phyloP scores from a whole-genome alignment of 2,888 invertebrate species.

The Xestia c-nigrum region DNA sequence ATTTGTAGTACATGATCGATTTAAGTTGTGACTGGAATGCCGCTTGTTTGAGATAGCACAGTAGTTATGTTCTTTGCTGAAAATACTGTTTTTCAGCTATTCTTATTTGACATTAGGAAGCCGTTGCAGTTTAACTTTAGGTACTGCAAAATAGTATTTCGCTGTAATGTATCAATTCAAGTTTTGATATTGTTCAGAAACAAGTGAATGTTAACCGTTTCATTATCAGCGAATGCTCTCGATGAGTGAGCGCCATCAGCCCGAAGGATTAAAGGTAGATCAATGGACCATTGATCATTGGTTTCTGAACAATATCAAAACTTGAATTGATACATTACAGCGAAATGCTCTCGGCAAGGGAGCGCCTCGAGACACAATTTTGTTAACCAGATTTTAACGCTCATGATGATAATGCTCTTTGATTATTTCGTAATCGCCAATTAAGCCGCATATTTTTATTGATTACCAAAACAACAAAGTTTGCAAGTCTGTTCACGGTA shows the following conservation, averaged over 20 bases:
- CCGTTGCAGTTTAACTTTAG: background rate
- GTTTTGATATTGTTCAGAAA: too few species aligned
- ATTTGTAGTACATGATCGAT: slow-evolving; percentile 35
- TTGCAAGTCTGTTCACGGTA: background rate
- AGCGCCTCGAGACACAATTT: background rate
- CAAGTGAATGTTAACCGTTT: background rate
- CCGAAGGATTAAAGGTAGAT: background rate
- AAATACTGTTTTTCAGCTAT: background rate
- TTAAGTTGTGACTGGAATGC: background rate
- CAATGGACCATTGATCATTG: background rate
- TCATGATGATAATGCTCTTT: background rate
- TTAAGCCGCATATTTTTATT: background rate
- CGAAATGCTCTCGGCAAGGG: background rate
- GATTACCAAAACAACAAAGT: background rate
- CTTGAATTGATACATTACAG: background rate
- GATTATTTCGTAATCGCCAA: background rate
- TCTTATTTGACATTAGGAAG: background rate
- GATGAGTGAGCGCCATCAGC: background rate
- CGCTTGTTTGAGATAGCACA: background rate
- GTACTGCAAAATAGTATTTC: too few species aligned
- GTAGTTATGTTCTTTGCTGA: background rate
- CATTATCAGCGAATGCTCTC: background rate
- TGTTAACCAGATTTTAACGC: background rate
- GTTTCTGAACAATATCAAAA: background rate
- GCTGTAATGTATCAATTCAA: too few species aligned